Percentiles rank a stretch among this genome's conserved stretches.
These are phyloP conservation scores for Sclerurus mexicanus DNA, from an alignment of 2,113 vertebrate species.

Conservation along the genomic window DNA sequence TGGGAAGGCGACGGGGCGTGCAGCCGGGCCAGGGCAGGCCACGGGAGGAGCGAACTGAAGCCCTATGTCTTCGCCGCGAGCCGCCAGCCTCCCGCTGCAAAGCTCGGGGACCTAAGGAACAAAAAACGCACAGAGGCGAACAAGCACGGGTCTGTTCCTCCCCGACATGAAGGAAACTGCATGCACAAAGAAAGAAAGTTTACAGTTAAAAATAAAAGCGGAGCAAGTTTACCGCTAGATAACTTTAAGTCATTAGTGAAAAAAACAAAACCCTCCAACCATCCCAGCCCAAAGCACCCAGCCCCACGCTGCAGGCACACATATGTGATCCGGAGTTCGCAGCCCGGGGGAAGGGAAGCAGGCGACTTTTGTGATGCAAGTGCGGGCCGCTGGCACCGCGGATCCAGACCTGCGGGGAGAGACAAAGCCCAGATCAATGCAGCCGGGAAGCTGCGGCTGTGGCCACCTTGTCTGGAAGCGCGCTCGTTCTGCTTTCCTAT, in stretches of 20 bases:
- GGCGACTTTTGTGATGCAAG: background rate
- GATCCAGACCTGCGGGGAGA: background rate
- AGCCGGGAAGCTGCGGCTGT: background rate
- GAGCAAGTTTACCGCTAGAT: conserved; percentile 5
- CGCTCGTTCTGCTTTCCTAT: conserved; percentile 42
- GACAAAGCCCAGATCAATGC: background rate
- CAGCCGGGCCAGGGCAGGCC: conserved; percentile 4
- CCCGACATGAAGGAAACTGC: background rate
- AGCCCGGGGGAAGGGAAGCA: background rate
- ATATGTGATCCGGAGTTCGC: background rate
- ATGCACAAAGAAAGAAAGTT: conserved; percentile 48
- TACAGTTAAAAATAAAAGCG: conserved; percentile 38
- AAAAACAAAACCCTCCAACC: background rate
- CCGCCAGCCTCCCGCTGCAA: conserved; percentile 7
- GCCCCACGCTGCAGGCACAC: background rate
- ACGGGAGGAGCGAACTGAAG: conserved; percentile 38
- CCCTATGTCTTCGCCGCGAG: conserved; percentile 15
- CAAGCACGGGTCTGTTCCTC: conserved; percentile 43
- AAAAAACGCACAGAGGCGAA: conserved; percentile 51
- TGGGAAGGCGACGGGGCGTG: background rate
- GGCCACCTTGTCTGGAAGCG: background rate
- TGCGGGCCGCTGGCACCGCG: background rate
- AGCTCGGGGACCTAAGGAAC: conserved; percentile 39
- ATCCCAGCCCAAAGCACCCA: background rate
- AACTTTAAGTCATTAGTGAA: background rate